A percentile compares a stretch with the other conserved stretches of the same genome.
Evolutionary conservation across 2,888 invertebrate genomes (phyloP).

Genomic region (Limnephilus lunatus): DNA sequence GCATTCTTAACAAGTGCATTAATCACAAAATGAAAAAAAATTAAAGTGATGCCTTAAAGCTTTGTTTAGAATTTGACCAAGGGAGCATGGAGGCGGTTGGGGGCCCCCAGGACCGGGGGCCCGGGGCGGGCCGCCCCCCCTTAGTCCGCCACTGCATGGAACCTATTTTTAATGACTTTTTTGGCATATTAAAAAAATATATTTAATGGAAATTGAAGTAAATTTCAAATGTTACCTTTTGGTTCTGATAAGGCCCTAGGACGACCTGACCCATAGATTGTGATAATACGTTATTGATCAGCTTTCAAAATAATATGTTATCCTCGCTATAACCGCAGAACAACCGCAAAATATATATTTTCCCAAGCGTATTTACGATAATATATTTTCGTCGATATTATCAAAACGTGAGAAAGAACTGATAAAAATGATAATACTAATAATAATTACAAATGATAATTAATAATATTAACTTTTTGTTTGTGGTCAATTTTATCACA

Average conservation of each 20-base stretch:
- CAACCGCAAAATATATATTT: neutral
- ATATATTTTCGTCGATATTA: neutral
- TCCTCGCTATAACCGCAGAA: neutral
- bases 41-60: too few species aligned
- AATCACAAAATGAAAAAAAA: too few species aligned
- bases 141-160: too few species aligned
- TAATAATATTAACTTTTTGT: neutral
- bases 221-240: neutral
- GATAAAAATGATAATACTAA: neutral
- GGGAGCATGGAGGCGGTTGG: too few species aligned
- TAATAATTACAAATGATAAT: neutral
- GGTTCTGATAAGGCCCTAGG: neutral
- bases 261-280: neutral
- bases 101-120: too few species aligned
- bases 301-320: neutral
- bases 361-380: neutral
- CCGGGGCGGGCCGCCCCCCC: too few species aligned
- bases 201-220: too few species aligned
- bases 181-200: too few species aligned
- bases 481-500: neutral
- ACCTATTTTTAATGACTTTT: too few species aligned
- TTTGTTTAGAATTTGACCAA: too few species aligned
- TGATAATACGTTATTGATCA: neutral
- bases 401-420: neutral
- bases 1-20: too few species aligned